Conservation (phyloP, 2,113 vertebrate genomes). For the Condylura cristata region DNA sequence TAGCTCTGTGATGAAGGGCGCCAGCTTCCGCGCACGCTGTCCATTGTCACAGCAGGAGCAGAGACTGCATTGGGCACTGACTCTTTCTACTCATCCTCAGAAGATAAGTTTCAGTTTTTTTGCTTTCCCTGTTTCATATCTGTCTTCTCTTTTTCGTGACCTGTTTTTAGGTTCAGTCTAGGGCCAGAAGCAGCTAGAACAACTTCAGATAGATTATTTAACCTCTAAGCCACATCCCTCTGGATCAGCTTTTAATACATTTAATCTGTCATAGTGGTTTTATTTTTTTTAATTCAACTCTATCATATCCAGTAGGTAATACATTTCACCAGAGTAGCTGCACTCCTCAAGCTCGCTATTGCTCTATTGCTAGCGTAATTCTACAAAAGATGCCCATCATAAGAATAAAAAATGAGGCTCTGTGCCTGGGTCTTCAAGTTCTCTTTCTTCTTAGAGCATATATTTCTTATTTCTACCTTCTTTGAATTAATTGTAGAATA, state of each 20-base stretch:
- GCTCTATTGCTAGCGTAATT: neutral
- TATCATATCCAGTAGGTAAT: neutral
- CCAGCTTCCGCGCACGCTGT: neutral
- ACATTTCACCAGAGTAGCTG: neutral
- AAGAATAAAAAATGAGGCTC: neutral
- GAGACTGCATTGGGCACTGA: neutral
- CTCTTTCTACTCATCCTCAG: neutral
- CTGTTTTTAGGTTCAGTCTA: neutral
- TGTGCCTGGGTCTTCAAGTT: neutral
- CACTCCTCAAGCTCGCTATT: neutral
- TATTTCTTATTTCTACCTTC: neutral
- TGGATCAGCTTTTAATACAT: neutral
- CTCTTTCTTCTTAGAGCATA: neutral
- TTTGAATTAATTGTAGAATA: slow-evolving; percentile 64
- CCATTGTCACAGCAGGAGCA: neutral
- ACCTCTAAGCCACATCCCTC: neutral
- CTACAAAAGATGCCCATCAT: neutral
- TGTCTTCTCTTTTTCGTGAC: neutral
- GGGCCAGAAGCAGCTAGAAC: neutral
- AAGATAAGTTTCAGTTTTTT: neutral
- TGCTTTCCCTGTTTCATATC: neutral
- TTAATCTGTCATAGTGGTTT: neutral
- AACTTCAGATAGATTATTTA: neutral
- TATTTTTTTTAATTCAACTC: neutral
- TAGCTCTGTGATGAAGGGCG: neutral